phyloP scores from a whole-genome alignment of 2,113 vertebrate species.

The Gambusia affinis region DNA sequence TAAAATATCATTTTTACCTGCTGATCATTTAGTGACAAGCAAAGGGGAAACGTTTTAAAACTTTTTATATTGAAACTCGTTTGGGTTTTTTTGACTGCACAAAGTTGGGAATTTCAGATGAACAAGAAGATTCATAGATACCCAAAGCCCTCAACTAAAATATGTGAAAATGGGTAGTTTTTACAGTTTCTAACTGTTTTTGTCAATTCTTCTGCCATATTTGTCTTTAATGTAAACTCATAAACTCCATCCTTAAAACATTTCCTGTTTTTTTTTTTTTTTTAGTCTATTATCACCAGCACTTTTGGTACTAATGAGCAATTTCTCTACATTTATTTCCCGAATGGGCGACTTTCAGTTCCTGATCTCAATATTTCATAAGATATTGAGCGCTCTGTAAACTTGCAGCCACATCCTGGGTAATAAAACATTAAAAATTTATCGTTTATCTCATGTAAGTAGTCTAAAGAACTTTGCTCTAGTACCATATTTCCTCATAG shows the following conservation, averaged over 20 bases:
- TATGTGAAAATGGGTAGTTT: no score
- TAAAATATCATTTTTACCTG: no score
- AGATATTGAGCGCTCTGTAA: slow-evolving; percentile 27
- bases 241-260: slow-evolving; percentile 1
- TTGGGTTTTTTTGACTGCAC: background rate
- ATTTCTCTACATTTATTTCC: slow-evolving; percentile 3
- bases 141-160: no score
- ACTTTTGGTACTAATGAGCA: slow-evolving; percentile 36
- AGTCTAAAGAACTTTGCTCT: background rate
- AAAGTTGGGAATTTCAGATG: no score
- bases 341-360: slow-evolving; percentile 18
- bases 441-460: background rate
- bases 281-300: slow-evolving; percentile 16
- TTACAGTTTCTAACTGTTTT: background rate
- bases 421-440: background rate
- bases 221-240: slow-evolving; percentile 14
- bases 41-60: background rate
- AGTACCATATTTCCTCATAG: slow-evolving; percentile 17
- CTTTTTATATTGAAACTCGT: no score
- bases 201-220: background rate
- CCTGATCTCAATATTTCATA: slow-evolving; percentile 20
- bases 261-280: slow-evolving; percentile 9
- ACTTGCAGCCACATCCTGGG: slow-evolving; percentile 14
- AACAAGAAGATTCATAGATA: no score
- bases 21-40: background rate